phyloP scores from a whole-genome alignment of 2,888 invertebrate genomes.

The Netelia inedita region DNA sequence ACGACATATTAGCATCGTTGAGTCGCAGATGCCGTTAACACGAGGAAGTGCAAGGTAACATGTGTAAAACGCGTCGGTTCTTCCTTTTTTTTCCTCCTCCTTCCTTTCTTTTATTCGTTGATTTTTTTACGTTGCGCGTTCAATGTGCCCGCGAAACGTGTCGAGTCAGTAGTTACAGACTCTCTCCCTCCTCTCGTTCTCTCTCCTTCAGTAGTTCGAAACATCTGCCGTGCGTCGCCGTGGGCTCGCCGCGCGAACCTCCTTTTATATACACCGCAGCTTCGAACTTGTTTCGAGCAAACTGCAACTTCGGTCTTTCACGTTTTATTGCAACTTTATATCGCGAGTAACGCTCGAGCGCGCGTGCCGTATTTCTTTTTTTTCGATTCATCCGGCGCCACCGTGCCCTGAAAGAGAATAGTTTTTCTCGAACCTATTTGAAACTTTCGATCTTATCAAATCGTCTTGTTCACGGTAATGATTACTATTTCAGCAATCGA shows the following conservation, averaged over 20 bases:
- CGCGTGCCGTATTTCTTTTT: conserved; percentile 45
- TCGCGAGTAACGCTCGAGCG: conserved; percentile 56
- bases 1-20: conserved; percentile 39
- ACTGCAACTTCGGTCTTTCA: conserved; percentile 66
- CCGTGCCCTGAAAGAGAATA: neutral
- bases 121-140: conserved; percentile 58
- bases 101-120: conserved; percentile 46
- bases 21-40: conserved; percentile 72
- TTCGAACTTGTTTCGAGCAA: conserved; percentile 53
- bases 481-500: no score
- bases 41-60: conserved; percentile 76
- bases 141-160: conserved; percentile 77
- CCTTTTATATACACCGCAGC: conserved; percentile 62
- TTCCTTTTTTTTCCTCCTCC: conserved; percentile 60
- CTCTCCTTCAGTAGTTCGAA: conserved; percentile 74
- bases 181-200: conserved; percentile 65
- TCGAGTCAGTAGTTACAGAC: conserved; percentile 79
- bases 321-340: conserved; percentile 77
- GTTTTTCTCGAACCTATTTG: neutral
- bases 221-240: conserved; percentile 75
- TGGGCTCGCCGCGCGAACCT: conserved; percentile 60
- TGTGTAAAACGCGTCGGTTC: conserved; percentile 62
- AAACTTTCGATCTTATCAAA: neutral
- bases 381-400: conserved; percentile 53
- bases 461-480: neutral